Percentiles rank a stretch among this genome's conserved stretches.
These are phyloP conservation scores for Eidolon helvum DNA, from an alignment of 2,113 vertebrate species.

Conservation along the genomic window DNA sequence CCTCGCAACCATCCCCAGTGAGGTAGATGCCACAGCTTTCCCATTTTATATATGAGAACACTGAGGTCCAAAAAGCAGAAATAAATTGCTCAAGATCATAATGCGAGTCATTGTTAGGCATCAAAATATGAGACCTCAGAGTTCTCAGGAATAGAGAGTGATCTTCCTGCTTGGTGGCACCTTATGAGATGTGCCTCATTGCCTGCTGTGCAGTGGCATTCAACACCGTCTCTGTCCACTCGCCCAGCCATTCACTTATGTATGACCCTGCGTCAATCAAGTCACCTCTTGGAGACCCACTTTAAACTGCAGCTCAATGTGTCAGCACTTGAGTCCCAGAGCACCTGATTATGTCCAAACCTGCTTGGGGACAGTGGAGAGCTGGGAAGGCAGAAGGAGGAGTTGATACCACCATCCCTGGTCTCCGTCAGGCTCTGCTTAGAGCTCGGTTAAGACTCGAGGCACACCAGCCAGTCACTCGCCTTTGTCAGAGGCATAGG, in stretches of 20 bases:
- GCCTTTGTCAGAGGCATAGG: neutral
- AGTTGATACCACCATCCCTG: too few relatives aligned
- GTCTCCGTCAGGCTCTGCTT: neutral
- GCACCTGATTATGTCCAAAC: accelerated
- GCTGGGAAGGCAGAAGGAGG: neutral
- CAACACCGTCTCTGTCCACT: accelerated
- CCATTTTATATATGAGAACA: neutral
- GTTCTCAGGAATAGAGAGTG: neutral
- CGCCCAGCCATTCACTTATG: accelerated
- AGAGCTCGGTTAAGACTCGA: neutral
- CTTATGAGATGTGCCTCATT: accelerated
- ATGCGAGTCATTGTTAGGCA: neutral
- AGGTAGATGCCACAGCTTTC: accelerated
- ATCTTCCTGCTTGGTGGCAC: neutral
- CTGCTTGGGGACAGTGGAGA: neutral
- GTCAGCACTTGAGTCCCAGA: neutral
- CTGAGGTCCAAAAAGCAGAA: neutral
- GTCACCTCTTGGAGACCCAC: neutral
- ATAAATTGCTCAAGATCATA: neutral
- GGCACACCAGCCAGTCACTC: too few relatives aligned
- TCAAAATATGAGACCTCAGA: neutral
- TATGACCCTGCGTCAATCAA: accelerated
- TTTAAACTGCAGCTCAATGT: neutral
- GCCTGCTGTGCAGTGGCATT: neutral
- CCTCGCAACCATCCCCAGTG: accelerated